phyloP scores from a whole-genome alignment of 2,797 vertebrate species.

The Sebastes melanostomus region DNA sequence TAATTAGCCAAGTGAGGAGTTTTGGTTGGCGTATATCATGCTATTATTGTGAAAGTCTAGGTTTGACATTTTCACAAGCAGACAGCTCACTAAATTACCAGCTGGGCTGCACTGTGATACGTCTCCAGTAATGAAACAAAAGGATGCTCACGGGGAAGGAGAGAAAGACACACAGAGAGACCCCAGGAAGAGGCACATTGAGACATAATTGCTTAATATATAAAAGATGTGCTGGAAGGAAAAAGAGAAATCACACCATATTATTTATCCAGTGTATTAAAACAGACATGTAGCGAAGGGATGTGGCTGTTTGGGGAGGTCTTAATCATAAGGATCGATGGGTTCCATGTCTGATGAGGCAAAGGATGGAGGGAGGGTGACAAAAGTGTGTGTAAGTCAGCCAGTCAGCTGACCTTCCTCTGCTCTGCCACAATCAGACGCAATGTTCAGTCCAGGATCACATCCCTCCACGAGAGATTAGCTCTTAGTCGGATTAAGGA shows the following conservation, averaged over 20 bases:
- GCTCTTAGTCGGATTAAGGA: slow-evolving; percentile 76
- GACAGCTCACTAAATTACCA: slow-evolving; percentile 42
- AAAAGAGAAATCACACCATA: slow-evolving; percentile 14
- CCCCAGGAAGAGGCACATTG: slow-evolving; percentile 10
- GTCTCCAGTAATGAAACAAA: slow-evolving; percentile 32
- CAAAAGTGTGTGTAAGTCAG: slow-evolving; percentile 19
- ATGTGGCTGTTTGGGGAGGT: slow-evolving; percentile 20
- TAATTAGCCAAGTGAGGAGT: slow-evolving; percentile 20
- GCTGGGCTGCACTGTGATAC: slow-evolving; percentile 28
- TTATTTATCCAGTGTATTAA: slow-evolving; percentile 2
- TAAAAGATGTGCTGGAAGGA: slow-evolving; percentile 39
- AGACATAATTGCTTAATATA: slow-evolving; percentile 41
- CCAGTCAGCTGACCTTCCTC: slow-evolving; percentile 41
- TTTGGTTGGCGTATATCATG: not conserved
- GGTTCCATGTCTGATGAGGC: slow-evolving; percentile 37
- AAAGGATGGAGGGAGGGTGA: slow-evolving; percentile 5
- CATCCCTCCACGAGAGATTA: slow-evolving; percentile 71
- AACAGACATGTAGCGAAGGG: slow-evolving; percentile 8
- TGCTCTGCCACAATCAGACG: slow-evolving; percentile 34
- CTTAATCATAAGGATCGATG: slow-evolving; percentile 47
- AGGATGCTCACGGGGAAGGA: slow-evolving; percentile 11
- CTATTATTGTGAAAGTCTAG: slow-evolving; percentile 35
- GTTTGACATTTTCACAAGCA: slow-evolving; percentile 40
- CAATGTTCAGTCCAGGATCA: slow-evolving; percentile 38
- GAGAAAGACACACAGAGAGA: not conserved